Evolutionary conservation across 2,888 invertebrate genomes (phyloP), one percentile per base, ranked within the genome.

Genomic region (Drosophila sordidula): DNA sequence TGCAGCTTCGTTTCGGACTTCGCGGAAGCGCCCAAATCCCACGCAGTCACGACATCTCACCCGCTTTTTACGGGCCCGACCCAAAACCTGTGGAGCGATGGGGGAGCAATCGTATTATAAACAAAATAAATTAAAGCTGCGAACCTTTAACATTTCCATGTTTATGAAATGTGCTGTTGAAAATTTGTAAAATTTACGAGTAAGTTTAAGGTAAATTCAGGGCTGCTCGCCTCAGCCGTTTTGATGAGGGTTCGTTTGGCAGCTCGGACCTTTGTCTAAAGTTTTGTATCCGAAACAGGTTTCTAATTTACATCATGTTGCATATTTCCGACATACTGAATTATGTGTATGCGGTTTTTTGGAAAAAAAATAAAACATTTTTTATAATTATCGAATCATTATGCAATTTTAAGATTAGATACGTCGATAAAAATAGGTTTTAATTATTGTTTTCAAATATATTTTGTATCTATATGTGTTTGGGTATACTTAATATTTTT

Each of bases 21-120:
- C 51, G 41, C 71, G 75, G 75, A 75, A 75, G 75, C 58, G 18
- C 26, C 16, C 41, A 14, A 49, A 58, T 56, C 65, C 57, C 45
- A 55, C 50, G 54, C 61, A 50, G 71, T 75, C 75, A 75, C 72
- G 75, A 75, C 46, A 68, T 44, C 50, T 44, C 16, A 18, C 44
- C 39, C 32, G n/a, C 16, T 8, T 12, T 16, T 14, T 4, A 29
- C 6, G 26, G 16, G 14, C 9, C 32, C 9, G 26, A 25, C 34
- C 55, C 4, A 42, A 51, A 56, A 55, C 61, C 41, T 32, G 46
- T 46, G 29, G 29, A 29, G 0, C 2, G 29, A 9, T n/a, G 41
- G 34, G 14, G 34, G 16, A 6, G 46, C 29, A n/a, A 49, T 22
- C 26, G 11, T 47, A 47, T 47, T 49, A 22, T 16, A 26, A 34